phyloP scores from a whole-genome alignment of 2,113 vertebrate genomes.

The Silurus glanis region DNA sequence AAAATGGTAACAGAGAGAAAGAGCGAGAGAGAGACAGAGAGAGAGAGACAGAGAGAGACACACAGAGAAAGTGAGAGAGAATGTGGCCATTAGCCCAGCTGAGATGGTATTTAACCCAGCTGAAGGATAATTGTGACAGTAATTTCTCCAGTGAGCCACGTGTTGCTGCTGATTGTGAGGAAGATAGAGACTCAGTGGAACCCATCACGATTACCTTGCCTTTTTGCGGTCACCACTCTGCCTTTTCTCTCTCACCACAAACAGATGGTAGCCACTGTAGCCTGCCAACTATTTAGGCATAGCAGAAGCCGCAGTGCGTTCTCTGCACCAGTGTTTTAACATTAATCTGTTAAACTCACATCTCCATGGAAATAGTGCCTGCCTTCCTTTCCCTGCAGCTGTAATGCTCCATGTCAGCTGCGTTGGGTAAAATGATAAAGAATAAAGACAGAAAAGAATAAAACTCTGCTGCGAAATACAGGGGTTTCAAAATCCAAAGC shows the following conservation, averaged over 20 bases:
- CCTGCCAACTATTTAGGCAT: slow-evolving; percentile 66
- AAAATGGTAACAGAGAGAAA: slow-evolving; percentile 7
- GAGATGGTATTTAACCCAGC: slow-evolving; percentile 40
- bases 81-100: not conserved
- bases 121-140: slow-evolving; percentile 44
- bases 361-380: slow-evolving; percentile 32
- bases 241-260: slow-evolving; percentile 64
- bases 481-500: not conserved
- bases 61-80: not conserved
- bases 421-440: slow-evolving; percentile 8
- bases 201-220: slow-evolving; percentile 71
- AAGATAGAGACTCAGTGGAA: slow-evolving; percentile 69
- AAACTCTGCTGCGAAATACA: not conserved
- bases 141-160: slow-evolving; percentile 43
- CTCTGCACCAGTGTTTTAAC: slow-evolving; percentile 36
- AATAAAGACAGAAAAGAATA: not conserved
- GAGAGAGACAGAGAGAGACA: not conserved
- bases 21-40: not conserved
- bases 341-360: slow-evolving; percentile 49
- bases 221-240: slow-evolving; percentile 61
- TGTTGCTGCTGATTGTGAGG: slow-evolving; percentile 42
- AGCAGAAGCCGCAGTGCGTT: slow-evolving; percentile 55
- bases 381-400: slow-evolving; percentile 14
- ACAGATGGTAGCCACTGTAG: slow-evolving; percentile 65
- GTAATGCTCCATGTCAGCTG: slow-evolving; percentile 13